Evolutionary conservation across 2,797 vertebrate genomes (phyloP).

Genomic region (Limnodromus scolopaceus): DNA sequence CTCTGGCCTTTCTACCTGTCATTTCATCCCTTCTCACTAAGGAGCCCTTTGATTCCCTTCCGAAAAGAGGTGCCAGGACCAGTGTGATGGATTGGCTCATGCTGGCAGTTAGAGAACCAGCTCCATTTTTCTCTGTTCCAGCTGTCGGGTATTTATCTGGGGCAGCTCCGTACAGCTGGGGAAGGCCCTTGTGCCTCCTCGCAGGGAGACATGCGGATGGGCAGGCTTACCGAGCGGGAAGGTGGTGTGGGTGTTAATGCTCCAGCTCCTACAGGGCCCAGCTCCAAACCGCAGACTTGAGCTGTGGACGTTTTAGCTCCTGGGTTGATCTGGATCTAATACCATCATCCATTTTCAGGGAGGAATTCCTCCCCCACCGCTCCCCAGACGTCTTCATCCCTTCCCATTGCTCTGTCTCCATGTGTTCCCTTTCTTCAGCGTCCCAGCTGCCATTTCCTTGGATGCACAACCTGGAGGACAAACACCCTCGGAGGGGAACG

Average conservation of each 20-base stretch:
- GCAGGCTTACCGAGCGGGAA: neutral
- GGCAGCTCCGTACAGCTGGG: constrained; percentile 62
- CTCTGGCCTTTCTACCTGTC: constrained; percentile 76
- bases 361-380: neutral
- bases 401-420: neutral
- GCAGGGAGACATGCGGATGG: neutral
- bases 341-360: neutral
- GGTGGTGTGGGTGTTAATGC: constrained; percentile 35
- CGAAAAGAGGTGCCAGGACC: constrained; percentile 74
- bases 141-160: constrained; percentile 68
- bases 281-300: constrained; percentile 41
- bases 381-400: neutral
- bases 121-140: constrained; percentile 66
- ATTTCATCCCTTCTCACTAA: constrained; percentile 77
- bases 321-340: constrained; percentile 36
- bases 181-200: constrained; percentile 34
- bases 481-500: neutral
- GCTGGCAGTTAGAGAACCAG: constrained; percentile 70
- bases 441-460: neutral
- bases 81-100: constrained; percentile 69
- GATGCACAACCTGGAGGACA: neutral
- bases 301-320: constrained; percentile 19
- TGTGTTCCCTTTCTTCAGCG: neutral
- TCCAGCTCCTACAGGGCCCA: neutral
- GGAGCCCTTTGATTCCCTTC: constrained; percentile 75